Evolutionary conservation across 2,888 invertebrate genomes (phyloP), one percentile per base, ranked within the genome.

Genomic region (Eristalis arbustorum): DNA sequence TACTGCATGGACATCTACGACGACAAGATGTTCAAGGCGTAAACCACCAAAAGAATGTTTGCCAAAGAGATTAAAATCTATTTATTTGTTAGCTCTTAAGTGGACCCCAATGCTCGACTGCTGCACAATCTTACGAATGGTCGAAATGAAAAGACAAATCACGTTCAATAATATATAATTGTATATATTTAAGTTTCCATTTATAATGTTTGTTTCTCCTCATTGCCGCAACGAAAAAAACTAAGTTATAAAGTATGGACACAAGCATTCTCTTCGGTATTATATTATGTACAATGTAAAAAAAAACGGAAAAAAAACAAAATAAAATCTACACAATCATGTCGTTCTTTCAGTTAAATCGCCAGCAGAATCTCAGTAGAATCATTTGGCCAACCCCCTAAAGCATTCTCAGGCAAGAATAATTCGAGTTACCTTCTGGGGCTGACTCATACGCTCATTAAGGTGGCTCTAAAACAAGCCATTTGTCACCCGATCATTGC

Each of bases 1-100:
- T 95, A 95, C 91, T 98, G 97, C 91, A 94, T 96, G 90, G 94
- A 93, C 77, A 94, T 93, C 90, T 92, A 94, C 89, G 95, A 95
- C 64, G 94, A 94, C 68, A 91, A 91, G 88, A 92, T 93, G 91
- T 93, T 93, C 75, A 93, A 92, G 75, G 87, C 89, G 78, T 88
- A 82, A 68, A 37, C 13, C 63, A 18, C n/a, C 8, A n/a, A 28
- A 28, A 14, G 28, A 62, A 62, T 10, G 3, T 28, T 67, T 67
- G 69, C 69, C 69, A 63, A 68, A 49, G 40, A 49, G 11, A n/a
- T n/a, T 25, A 25, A 37, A 40, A 62, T 31, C n/a, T 76, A 62
- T 68, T 69, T 77, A 69, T 67, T 77, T 63, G 18, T 14, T 31
- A 49, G 42, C 18, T 28, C 18, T 49, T 25, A 49, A 49, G 49